These are phyloP conservation scores for Notocelia uddmanniana DNA, from an alignment of 2,888 invertebrate genomes.

Conservation along the genomic window DNA sequence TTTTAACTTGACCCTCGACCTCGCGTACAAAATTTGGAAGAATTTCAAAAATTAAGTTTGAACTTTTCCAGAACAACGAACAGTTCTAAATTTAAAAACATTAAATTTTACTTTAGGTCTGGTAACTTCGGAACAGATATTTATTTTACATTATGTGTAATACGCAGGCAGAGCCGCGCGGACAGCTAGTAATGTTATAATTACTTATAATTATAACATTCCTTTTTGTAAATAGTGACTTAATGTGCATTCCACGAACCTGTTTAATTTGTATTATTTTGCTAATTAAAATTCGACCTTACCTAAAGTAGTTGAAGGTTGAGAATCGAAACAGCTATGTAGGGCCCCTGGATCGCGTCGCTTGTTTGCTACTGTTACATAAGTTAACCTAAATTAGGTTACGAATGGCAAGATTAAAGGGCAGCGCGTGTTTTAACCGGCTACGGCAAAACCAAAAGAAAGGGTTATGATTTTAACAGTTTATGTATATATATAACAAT, in stretches of 20 bases:
- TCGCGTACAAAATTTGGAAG: too few relatives aligned
- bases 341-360: neutral
- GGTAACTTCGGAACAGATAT: too few relatives aligned
- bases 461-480: too few relatives aligned
- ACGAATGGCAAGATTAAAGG: constrained; percentile 9
- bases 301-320: neutral
- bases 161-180: too few relatives aligned
- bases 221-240: neutral
- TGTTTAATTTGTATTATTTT: neutral
- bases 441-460: neutral
- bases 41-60: too few relatives aligned
- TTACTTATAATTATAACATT: neutral
- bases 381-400: constrained; percentile 8
- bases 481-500: too few relatives aligned
- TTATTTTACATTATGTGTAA: too few relatives aligned
- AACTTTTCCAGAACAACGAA: too few relatives aligned
- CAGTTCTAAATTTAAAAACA: too few relatives aligned
- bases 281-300: constrained; percentile 22
- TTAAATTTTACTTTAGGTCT: too few relatives aligned
- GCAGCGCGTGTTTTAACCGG: constrained; percentile 1
- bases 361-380: constrained; percentile 5
- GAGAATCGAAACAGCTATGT: neutral
- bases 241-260: neutral
- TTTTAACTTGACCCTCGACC: too few relatives aligned
- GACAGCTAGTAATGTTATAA: too few relatives aligned